These are phyloP conservation scores for Botia kubotai DNA, from an alignment of 2,797 vertebrate genomes.

Conservation along the genomic window DNA sequence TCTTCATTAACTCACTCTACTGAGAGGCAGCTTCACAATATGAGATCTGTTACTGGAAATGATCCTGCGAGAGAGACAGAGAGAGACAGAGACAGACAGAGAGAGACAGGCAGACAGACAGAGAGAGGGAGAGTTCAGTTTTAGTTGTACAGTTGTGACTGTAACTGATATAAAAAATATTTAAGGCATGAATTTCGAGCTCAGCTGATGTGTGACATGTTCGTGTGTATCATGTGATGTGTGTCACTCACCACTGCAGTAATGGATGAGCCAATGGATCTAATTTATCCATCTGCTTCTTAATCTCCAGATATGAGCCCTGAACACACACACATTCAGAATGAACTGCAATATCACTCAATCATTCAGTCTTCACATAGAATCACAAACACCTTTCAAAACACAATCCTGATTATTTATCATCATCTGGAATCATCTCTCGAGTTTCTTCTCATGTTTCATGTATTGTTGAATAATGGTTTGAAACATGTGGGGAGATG, in stretches of 20 bases:
- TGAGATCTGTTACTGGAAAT: conserved; percentile 99
- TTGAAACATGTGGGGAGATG: not conserved
- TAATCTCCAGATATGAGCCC: conserved; percentile 99
- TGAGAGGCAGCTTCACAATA: conserved; percentile 98
- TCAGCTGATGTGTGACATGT: not conserved
- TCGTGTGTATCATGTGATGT: not conserved
- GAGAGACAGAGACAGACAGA: too few relatives aligned
- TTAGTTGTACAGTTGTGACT: too few relatives aligned
- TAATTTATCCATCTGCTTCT: conserved; percentile 99
- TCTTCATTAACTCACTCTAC: conserved; percentile 83
- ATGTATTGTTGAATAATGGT: too few relatives aligned
- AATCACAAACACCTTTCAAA: not conserved
- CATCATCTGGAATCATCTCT: not conserved
- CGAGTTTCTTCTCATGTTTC: too few relatives aligned
- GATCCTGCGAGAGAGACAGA: conserved; percentile 82
- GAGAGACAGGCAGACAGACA: too few relatives aligned
- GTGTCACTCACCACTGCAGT: conserved; percentile 87
- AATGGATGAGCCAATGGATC: conserved; percentile 96
- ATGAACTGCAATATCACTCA: not conserved
- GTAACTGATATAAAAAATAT: too few relatives aligned
- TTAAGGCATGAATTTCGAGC: not conserved
- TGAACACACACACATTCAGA: conserved; percentile 65
- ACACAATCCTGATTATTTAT: not conserved
- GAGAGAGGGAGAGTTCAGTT: too few relatives aligned
- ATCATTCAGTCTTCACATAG: not conserved